Evolutionary conservation across 2,797 vertebrate species (phyloP).

Genomic region (Emydoidea blandingii): DNA sequence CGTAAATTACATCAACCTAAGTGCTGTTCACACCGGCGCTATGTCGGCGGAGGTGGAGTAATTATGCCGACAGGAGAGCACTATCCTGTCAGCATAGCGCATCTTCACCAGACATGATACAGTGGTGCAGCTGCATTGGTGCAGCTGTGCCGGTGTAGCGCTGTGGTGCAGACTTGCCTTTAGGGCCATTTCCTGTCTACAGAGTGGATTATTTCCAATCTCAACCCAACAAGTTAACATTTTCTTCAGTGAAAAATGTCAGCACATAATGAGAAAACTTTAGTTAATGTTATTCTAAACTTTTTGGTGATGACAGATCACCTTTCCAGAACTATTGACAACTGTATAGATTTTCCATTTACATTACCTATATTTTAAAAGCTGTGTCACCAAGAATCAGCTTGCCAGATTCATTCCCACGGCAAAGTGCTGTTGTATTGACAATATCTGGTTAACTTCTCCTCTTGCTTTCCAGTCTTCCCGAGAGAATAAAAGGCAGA

Average conservation of each 20-base stretch:
- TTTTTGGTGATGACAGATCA: constrained; percentile 40
- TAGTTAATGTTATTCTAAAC: constrained; percentile 7
- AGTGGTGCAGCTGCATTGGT: too few relatives aligned
- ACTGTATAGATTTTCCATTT: constrained; percentile 50
- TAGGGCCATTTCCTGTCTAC: background rate
- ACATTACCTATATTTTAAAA: constrained; percentile 50
- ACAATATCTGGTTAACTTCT: constrained; percentile 35
- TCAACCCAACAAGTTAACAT: background rate
- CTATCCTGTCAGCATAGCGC: too few relatives aligned
- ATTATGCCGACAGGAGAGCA: too few relatives aligned
- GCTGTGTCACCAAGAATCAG: constrained; percentile 30
- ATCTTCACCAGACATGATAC: too few relatives aligned
- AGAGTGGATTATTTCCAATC: background rate
- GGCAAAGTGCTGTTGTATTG: constrained; percentile 17
- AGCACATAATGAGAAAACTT: constrained; percentile 34
- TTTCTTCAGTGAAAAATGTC: background rate
- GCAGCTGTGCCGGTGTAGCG: too few relatives aligned
- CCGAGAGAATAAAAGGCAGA: constrained; percentile 18
- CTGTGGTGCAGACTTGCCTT: background rate
- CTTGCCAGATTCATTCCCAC: constrained; percentile 41
- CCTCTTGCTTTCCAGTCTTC: constrained; percentile 7
- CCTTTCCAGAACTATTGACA: constrained; percentile 48
- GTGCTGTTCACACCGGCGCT: too few relatives aligned
- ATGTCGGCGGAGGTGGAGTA: too few relatives aligned
- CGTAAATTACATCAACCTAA: background rate